These are phyloP conservation scores for Ephydatia muelleri DNA, from an alignment of 37 sponge, comb jelly and placozoan genomes.

Conservation along the genomic window DNA sequence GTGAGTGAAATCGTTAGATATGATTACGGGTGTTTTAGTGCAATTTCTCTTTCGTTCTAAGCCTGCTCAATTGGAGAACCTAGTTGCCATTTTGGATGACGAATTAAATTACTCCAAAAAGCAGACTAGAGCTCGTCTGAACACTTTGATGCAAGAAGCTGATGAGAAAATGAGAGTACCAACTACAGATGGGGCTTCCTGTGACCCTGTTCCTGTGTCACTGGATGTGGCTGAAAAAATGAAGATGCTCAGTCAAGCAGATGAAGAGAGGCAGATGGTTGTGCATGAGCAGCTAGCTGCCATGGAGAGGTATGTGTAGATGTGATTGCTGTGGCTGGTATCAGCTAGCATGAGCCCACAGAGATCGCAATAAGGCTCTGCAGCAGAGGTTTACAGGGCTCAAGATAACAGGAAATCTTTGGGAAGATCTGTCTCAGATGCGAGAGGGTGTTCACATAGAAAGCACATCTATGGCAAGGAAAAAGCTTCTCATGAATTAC, in stretches of 20 bases:
- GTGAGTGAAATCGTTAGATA: background rate
- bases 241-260: slow-evolving; percentile 8
- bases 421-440: slow-evolving; percentile 54
- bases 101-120: slow-evolving; percentile 54
- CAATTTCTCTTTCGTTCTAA: background rate
- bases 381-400: slow-evolving; percentile 54
- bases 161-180: background rate
- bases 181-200: background rate
- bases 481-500: slow-evolving; percentile 74
- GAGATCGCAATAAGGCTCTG: slow-evolving; percentile 44
- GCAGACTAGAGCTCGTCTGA: slow-evolving; percentile 34
- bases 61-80: slow-evolving; percentile 47
- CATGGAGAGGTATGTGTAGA: slow-evolving; percentile 55
- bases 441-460: slow-evolving; percentile 68
- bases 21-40: background rate
- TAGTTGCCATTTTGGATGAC: slow-evolving; percentile 42
- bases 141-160: slow-evolving; percentile 25
- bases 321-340: background rate
- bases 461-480: slow-evolving; percentile 66
- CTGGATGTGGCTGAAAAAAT: slow-evolving; percentile 11
- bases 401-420: slow-evolving; percentile 24
- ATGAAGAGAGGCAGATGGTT: slow-evolving; percentile 36
- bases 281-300: slow-evolving; percentile 73
- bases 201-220: background rate
- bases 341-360: background rate